Conservation (phyloP, 2,113 vertebrate genomes). For the Ancistrus triradiatus region DNA sequence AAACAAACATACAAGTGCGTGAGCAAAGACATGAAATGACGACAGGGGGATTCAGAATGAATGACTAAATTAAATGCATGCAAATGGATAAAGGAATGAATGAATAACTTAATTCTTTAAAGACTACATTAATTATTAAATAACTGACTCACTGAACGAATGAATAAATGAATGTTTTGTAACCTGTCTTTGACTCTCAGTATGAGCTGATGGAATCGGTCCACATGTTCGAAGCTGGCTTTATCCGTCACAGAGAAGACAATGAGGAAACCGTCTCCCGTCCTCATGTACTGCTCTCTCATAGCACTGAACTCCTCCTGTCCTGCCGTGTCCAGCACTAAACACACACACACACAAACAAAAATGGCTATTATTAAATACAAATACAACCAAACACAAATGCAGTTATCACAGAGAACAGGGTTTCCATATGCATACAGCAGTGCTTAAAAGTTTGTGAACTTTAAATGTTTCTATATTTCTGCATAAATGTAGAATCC, state of each 20-base stretch:
- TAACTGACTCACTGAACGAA: too few species aligned
- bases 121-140: too few species aligned
- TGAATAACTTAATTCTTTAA: too few species aligned
- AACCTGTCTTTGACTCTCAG: slow-evolving; percentile 97
- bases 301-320: slow-evolving; percentile 99
- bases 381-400: background rate
- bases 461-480: too few species aligned
- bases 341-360: slow-evolving; percentile 1
- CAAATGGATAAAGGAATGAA: too few species aligned
- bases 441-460: too few species aligned
- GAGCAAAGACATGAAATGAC: background rate
- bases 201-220: slow-evolving; percentile 96
- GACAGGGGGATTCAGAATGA: background rate
- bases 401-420: too few species aligned
- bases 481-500: too few species aligned
- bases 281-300: slow-evolving; percentile 98
- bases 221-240: slow-evolving; percentile 97
- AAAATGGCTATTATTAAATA: background rate
- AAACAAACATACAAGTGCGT: background rate
- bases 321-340: slow-evolving; percentile 93
- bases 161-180: too few species aligned
- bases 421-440: too few species aligned
- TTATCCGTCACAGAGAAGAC: slow-evolving; percentile 97
- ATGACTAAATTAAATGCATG: too few species aligned
- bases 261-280: slow-evolving; percentile 94